phyloP scores from a whole-genome alignment of 2,113 vertebrate genomes.

The Sebastes schlegelii region DNA sequence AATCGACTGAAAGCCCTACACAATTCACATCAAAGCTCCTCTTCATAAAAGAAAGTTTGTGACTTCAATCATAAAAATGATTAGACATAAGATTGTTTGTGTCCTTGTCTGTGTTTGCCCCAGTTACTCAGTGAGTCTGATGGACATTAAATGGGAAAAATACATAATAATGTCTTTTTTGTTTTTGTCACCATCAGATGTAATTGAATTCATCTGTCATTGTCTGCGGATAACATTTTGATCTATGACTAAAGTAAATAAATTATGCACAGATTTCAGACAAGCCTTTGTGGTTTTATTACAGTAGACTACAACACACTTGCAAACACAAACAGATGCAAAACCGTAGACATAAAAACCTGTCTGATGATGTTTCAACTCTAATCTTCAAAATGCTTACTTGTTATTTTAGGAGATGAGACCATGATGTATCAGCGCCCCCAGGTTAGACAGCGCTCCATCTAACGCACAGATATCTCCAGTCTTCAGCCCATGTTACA shows the following conservation, averaged over 20 bases:
- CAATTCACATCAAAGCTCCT: neutral
- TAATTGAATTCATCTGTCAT: conserved; percentile 44
- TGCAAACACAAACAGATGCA: neutral
- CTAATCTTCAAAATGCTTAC: conserved; percentile 14
- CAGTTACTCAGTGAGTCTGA: neutral
- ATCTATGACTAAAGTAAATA: conserved; percentile 27
- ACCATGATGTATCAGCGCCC: neutral
- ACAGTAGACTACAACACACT: neutral
- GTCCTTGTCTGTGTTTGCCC: neutral
- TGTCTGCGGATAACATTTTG: neutral
- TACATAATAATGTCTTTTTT: neutral
- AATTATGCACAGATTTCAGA: conserved; percentile 23
- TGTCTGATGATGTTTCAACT: neutral
- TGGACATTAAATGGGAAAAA: conserved; percentile 19
- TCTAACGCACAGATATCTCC: conserved; percentile 16
- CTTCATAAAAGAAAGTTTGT: neutral
- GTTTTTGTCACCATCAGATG: conserved; percentile 5
- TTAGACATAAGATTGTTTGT: neutral
- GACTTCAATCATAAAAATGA: neutral
- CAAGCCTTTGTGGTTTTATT: neutral
- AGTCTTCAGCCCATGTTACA: conserved; percentile 6
- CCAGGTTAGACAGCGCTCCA: neutral
- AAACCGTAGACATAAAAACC: neutral
- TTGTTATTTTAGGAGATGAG: conserved; percentile 23
- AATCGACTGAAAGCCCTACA: too few relatives aligned